Percentiles rank a stretch among this genome's conserved stretches.
These are phyloP conservation scores for Riparia riparia DNA, from an alignment of 2,113 vertebrate species.

Conservation along the genomic window DNA sequence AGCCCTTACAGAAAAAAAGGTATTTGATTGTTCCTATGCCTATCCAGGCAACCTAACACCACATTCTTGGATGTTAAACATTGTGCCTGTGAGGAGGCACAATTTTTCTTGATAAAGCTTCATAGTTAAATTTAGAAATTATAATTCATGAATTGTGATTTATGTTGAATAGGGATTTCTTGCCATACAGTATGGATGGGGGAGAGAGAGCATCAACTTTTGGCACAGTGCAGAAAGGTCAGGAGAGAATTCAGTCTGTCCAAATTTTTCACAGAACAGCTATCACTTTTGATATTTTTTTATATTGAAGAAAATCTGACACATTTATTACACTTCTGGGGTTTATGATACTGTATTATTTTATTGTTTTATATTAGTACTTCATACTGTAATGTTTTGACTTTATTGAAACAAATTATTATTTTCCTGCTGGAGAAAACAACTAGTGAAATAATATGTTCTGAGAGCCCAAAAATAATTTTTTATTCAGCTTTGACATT, in stretches of 20 bases:
- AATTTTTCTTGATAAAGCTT: neutral
- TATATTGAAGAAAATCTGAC: neutral
- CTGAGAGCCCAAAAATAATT: neutral
- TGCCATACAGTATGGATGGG: accelerated
- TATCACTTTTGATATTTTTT: neutral
- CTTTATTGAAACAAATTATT: neutral
- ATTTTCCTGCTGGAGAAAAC: neutral
- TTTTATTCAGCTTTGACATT: neutral
- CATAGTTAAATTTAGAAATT: neutral
- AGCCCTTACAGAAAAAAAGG: neutral
- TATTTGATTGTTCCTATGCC: neutral
- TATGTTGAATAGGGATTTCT: neutral
- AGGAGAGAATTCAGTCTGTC: neutral
- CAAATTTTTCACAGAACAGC: neutral
- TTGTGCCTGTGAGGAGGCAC: neutral
- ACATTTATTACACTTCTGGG: neutral
- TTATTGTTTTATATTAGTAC: neutral
- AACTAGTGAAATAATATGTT: neutral
- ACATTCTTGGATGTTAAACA: neutral
- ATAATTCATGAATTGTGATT: neutral
- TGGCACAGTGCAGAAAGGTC: neutral
- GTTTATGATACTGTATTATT: neutral
- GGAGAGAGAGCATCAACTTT: neutral
- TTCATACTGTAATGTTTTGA: neutral
- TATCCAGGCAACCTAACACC: neutral